Evolutionary conservation across 2,888 invertebrate genomes (phyloP).

Genomic region (Clanis bilineata): DNA sequence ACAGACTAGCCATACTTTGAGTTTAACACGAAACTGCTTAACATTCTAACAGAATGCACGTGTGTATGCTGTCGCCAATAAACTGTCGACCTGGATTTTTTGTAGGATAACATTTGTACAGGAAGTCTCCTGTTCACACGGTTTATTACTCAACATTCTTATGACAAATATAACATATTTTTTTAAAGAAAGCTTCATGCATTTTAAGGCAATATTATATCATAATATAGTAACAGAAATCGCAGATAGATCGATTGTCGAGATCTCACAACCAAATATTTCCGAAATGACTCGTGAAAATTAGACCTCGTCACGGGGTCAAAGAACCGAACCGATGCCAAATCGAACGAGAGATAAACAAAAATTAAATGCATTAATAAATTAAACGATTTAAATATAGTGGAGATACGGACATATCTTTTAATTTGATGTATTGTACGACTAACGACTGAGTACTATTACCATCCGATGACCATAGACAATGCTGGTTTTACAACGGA

Average conservation of each 20-base stretch:
- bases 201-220: not conserved
- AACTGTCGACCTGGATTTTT: slow-evolving; percentile 73
- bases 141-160: slow-evolving; percentile 35
- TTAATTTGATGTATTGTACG: slow-evolving; percentile 54
- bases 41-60: slow-evolving; percentile 73
- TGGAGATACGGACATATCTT: slow-evolving; percentile 3
- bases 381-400: slow-evolving; percentile 50
- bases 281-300: not conserved
- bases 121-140: slow-evolving; percentile 67
- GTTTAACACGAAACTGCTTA: slow-evolving; percentile 74
- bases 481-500: slow-evolving; percentile 24
- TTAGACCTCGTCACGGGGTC: slow-evolving; percentile 48
- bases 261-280: not conserved
- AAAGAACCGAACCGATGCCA: slow-evolving; percentile 49
- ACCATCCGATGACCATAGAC: slow-evolving; percentile 29
- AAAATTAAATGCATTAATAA: slow-evolving; percentile 76
- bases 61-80: slow-evolving; percentile 65
- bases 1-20: slow-evolving; percentile 51
- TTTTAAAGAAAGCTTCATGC: not conserved
- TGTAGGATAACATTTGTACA: slow-evolving; percentile 59
- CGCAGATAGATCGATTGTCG: not conserved
- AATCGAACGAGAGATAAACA: slow-evolving; percentile 7
- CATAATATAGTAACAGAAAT: not conserved
- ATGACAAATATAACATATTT: not conserved
- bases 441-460: slow-evolving; percentile 34